Base-by-base conservation (phyloP, 2,113 vertebrate species). In the Aviceda subcristata region DNA sequence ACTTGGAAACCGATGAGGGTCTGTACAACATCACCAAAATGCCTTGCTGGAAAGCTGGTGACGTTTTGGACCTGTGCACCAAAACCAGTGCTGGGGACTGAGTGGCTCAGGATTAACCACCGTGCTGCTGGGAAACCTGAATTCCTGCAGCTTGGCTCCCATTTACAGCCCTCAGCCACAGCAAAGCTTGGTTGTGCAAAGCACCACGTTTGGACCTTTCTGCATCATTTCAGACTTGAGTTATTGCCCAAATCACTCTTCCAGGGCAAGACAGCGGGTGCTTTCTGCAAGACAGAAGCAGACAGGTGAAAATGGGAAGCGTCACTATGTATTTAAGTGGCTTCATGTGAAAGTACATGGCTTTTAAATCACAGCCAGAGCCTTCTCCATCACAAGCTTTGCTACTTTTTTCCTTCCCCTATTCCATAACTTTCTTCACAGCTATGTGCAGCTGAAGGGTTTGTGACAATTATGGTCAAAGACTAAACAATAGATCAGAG, bases 391-490 rank as follows among this genome's bases (percentile, higher is more conserved):
- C 66, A 10, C 45, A 7, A 82, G 36, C 63, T 87, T 81, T 71
- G n/a, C 71, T 89, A 34, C 9, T 85, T 92, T 92, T 95, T 76
- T 64, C 38, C 50, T 85, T 91, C 19, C 36, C 75, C 71, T 88
- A 16, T 32, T 50, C 43, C 51, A 7, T 6, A 90, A 88, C 84
- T 95, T 92, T 63, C 64, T 59, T 59, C 50, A 9, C n/a, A 74
- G 71, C 74, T 73, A 34, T 13, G 14, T 79, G 78, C 82, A 95
- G 88, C 71, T 89, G 86, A 96, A 83, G 46, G 84, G 51, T 95
- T 96, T 95, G 94, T 98, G 97, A 96, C 96, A 96, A 97, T 98
- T 98, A 98, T 97, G 98, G 98, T 98, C 98, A 98, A 96, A 96
- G 90, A 91, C 97, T 97, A 94, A 96, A 97, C 97, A 96, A 97